Evolutionary conservation across 2,797 vertebrate genomes (phyloP).

Genomic region (Falco peregrinus): DNA sequence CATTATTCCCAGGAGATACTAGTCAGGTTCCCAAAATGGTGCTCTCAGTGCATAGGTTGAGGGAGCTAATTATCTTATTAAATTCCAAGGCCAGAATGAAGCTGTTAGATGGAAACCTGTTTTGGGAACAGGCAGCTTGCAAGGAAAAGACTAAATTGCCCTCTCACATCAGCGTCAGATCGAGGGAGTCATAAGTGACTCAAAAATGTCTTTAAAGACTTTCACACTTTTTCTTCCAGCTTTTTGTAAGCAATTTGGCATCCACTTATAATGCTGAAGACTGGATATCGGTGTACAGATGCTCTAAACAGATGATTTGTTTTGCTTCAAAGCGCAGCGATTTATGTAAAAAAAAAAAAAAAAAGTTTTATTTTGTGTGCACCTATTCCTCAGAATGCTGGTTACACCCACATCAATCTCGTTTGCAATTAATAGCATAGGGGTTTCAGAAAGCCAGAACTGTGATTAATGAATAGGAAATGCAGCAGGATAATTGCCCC

Average conservation of each 20-base stretch:
- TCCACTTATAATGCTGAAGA: background rate
- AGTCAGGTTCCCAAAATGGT: background rate
- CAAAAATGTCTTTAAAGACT: background rate
- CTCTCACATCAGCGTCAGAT: background rate
- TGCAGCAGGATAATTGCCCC: conserved; percentile 8
- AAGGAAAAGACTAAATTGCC: conserved; percentile 24
- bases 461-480: conserved; percentile 39
- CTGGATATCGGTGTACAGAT: background rate
- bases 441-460: conserved; percentile 7
- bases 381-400: background rate
- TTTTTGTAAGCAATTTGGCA: conserved; percentile 34
- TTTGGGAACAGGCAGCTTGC: background rate
- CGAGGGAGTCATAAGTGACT: background rate
- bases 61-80: background rate
- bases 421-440: background rate
- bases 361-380: background rate
- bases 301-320: conserved; percentile 14
- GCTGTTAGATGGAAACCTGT: background rate
- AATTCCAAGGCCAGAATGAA: background rate
- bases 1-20: background rate
- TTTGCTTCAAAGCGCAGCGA: conserved; percentile 12
- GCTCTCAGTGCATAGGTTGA: background rate
- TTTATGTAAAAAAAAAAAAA: background rate
- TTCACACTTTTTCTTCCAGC: background rate
- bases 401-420: conserved; percentile 16